Evolutionary conservation across 1,140 invertebrate genomes (phyloP).

Genomic region (Dendrolimus kikuchii): DNA sequence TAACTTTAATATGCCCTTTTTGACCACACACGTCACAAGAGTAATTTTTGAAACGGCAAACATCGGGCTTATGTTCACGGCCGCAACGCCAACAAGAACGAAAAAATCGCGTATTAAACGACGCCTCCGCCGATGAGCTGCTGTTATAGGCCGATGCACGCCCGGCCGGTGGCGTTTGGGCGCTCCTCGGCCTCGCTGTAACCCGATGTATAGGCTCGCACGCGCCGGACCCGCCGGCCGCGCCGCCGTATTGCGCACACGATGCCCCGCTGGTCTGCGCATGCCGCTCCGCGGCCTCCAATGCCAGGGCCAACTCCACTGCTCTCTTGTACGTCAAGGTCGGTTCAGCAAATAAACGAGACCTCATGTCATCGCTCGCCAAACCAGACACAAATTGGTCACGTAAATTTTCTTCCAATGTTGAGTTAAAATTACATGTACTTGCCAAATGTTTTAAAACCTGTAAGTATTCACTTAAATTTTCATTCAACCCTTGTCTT

Average conservation of each 20-base stretch:
- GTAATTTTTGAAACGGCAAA: slow-evolving; percentile 9
- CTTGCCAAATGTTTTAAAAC: slow-evolving; percentile 4
- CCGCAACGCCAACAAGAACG: no score
- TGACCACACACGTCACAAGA: slow-evolving; percentile 4
- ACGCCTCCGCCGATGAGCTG: no score
- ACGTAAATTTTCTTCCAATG: neutral
- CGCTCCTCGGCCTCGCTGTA: no score
- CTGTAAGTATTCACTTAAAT: slow-evolving; percentile 1
- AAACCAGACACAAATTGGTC: slow-evolving; percentile 3
- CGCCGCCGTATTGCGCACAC: no score
- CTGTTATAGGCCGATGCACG: no score
- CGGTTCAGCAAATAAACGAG: neutral
- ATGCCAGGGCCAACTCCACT: slow-evolving; percentile 1
- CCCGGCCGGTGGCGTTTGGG: no score
- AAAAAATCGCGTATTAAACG: no score
- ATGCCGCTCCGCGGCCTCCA: neutral
- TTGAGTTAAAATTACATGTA: slow-evolving; percentile 3
- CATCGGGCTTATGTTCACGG: no score
- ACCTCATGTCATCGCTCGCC: neutral
- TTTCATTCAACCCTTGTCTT: neutral
- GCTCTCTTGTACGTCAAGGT: neutral
- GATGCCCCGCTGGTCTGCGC: no score
- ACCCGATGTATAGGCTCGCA: no score
- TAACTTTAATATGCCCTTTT: neutral
- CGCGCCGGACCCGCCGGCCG: no score